Evolutionary conservation across 2,888 invertebrate species (phyloP), one percentile per base, ranked within the genome.

Genomic region (Leptinotarsa juncta): DNA sequence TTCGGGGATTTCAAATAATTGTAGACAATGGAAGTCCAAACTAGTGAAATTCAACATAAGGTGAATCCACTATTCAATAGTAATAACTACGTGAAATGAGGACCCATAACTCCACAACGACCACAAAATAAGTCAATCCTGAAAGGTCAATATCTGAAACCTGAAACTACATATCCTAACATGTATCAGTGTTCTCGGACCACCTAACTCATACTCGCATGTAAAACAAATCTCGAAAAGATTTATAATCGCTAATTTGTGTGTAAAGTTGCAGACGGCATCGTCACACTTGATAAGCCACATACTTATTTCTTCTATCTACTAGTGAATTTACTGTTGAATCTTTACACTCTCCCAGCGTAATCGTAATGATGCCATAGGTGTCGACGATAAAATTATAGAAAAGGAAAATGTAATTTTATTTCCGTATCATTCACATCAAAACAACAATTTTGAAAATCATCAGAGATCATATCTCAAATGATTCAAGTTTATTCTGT

Each of bases 261-360:
- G 70, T 76, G 75, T 70, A 74, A 75, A 77, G 68, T 72, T 77
- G 70, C 73, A 72, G 72, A 72, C 78, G 77, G 75, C 79, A 77
- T 78, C 79, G 76, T 77, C 74, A 74, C 78, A 77, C 77, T 75
- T 77, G 77, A 75, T 77, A 76, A 62, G 74, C 73, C 68, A 75
- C 77, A 67, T 70, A 68, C 73, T 72, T 76, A 55, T 68, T 62
- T 57, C 20, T 51, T 20, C 42, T 68, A 67, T 67, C 62, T 48
- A 16, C 50, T 14, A 12, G 66, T 66, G 15, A 20, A 65, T 57
- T 67, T 48, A 26, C 69, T 73, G 66, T 66, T 55, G 50, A 42
- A 66, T 65, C 69, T 26, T 26, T 4, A 32, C 65, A 51, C 66
- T 70, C 70, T 67, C 42, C 51, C 69, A 62, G 60, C 67, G 62